Evolutionary conservation across 2,113 vertebrate genomes (phyloP).

Genomic region (Tenebrosternarchus preto): DNA sequence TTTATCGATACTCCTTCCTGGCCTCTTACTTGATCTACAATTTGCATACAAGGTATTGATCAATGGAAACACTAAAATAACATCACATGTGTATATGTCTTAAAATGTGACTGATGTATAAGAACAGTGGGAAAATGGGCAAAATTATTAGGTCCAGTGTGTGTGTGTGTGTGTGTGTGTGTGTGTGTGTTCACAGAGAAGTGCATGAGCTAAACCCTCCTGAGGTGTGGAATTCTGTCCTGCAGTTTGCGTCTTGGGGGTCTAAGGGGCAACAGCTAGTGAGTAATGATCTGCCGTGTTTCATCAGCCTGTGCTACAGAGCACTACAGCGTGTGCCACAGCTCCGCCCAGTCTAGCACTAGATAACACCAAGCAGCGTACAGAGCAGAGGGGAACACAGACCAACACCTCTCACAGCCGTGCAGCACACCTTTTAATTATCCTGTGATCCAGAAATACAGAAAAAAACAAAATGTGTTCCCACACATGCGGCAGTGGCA

Average conservation of each 20-base stretch:
- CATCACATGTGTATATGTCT: neutral
- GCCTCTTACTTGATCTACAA: conserved; percentile 75
- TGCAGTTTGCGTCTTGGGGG: conserved; percentile 96
- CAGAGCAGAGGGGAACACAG: neutral
- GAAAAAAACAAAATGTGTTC: neutral
- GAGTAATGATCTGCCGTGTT: conserved; percentile 62
- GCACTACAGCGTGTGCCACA: conserved; percentile 12
- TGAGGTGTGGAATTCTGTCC: conserved; percentile 89
- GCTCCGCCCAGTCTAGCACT: neutral
- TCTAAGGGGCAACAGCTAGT: conserved; percentile 90
- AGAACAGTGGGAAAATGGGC: neutral
- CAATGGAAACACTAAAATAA: neutral
- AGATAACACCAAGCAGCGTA: conserved; percentile 13
- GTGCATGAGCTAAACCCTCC: conserved; percentile 96
- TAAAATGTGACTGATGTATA: neutral
- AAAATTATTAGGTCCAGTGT: neutral
- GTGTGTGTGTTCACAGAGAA: conserved; percentile 78
- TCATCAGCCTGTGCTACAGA: conserved; percentile 16
- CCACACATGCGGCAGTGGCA: neutral
- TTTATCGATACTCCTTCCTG: conserved; percentile 68
- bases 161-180: conserved; percentile 26
- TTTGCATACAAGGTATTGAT: conserved; percentile 67
- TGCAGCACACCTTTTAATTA: conserved; percentile 10
- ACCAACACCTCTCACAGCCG: neutral
- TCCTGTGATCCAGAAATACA: conserved; percentile 12